Conservation (phyloP, 2,888 invertebrate species). For the Furcula furcula region DNA sequence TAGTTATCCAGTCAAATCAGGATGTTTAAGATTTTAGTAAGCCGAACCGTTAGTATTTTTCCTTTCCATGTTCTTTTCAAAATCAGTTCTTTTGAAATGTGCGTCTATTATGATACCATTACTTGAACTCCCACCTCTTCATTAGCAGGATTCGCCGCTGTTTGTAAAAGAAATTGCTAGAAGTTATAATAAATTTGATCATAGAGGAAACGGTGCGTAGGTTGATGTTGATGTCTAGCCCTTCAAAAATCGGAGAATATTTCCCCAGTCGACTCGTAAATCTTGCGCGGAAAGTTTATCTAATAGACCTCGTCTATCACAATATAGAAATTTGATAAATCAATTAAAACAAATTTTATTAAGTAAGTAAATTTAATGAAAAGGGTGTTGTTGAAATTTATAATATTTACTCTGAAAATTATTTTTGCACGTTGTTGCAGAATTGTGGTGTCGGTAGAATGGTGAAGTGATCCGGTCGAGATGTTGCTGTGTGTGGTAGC, state of each 20-base stretch:
- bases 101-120: neutral
- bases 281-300: neutral
- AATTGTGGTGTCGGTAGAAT: slow-evolving; percentile 52
- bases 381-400: neutral
- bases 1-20: too few relatives aligned
- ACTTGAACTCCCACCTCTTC: neutral
- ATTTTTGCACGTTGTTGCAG: slow-evolving; percentile 37
- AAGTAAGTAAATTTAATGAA: too few relatives aligned
- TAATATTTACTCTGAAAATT: too few relatives aligned
- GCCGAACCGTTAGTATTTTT: too few relatives aligned
- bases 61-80: too few relatives aligned
- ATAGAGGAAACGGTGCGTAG: neutral
- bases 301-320: too few relatives aligned
- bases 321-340: too few relatives aligned
- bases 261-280: neutral
- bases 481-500: slow-evolving; percentile 62
- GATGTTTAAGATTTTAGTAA: too few relatives aligned
- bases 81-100: neutral
- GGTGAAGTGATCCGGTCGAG: slow-evolving; percentile 63
- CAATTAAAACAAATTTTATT: too few relatives aligned
- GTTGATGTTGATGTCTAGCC: neutral
- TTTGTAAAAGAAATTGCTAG: neutral
- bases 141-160: neutral
- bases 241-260: neutral
- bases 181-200: neutral